Evolutionary conservation across 2,888 invertebrate species (phyloP), one percentile per base, ranked within the genome.

Genomic region (Acronicta aceris): DNA sequence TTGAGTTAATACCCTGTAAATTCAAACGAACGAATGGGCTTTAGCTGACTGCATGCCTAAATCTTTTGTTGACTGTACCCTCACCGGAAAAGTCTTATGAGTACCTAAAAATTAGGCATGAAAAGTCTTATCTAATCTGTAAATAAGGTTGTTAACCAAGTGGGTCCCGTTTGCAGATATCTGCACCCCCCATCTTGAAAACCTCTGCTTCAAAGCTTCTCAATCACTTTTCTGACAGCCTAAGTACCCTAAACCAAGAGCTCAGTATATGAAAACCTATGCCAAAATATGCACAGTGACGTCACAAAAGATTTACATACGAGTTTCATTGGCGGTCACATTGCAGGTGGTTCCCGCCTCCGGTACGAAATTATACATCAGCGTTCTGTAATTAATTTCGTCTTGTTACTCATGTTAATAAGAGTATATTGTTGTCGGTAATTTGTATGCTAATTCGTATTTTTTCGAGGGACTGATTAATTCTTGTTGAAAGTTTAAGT

Each of bases 391-490:
- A 77, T 77, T 77, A 77, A 73, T 73, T 65, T 78, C 27, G 62
- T 71, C 78, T 77, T 58, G 75, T 77, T 77, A 75, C 36, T 62
- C 58, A 68, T 74, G 74, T 73, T 76, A 64, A 74, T 73, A 70
- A 70, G 67, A 56, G 48, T 50, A 69, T 61, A 61, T 67, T 74
- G 65, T 76, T 65, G 59, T 54, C 59, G 49, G 74, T 52, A 65
- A 71, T 76, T 65, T 63, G 69, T 72, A 76, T 76, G 76, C 60
- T 69, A 76, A 76, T 76, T 45, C 57, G 21, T 5, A 43, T 63
- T 65, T 63, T 74, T 71, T 60, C 43, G 41, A 43, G 10, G 46
- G 36, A 55, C 49, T 57, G 40, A 59, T 76, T 67, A 59, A 76
- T 68, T 61, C 48, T 65, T 55, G 38, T 56, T 61, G 45, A 48